Base-by-base conservation (phyloP, 1,140 invertebrate species). In the Forficula auricularia region DNA sequence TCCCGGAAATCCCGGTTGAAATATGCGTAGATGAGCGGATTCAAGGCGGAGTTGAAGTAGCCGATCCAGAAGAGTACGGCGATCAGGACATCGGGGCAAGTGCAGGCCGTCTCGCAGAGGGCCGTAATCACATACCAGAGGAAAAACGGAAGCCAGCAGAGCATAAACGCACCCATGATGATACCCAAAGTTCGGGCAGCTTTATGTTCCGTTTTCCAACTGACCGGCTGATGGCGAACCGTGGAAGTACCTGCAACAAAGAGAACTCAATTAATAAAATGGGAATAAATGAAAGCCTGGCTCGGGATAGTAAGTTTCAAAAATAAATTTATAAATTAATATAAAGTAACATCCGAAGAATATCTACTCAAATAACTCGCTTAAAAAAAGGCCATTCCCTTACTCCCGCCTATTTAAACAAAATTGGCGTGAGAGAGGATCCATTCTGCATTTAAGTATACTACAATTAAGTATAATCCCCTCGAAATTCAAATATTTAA, bases 1-100 rank as follows among this genome's bases (percentile, higher is more conserved):
- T 90, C 83, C 58, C 91, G 72, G 64, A 98, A 98, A 61, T 98
- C 94, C 18, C 89, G 72, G 64, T 98, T 97, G 68, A 96, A 98
- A 63, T 96, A 97, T 46, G 90, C 90, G 66, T 98, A 98, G 53
- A 96, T 95, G 43, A 95, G 68, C 1, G 90, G 91, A 63, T 97
- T 97, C 18, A 95, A 71, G 19, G 87, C 88, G n/a, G 89, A 95
- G 64, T 97, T 97, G 67, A 92, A 88, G 64, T 83, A 84, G 30
- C 81, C 80, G 50, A 83, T 80, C 81, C 81, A 84, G 61, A 84
- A 84, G 1, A 84, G 62, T 19, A 82, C 70, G n/a, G 75, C 71
- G 0, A 83, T 77, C 1, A 92, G 72, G n/a, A 80, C 68, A 34
- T 79, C 73, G 1, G 88, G 87, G 43, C 79, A 85, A 20, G 77